phyloP scores from a whole-genome alignment of 2,113 vertebrate species.

The Ailuropoda melanoleuca region DNA sequence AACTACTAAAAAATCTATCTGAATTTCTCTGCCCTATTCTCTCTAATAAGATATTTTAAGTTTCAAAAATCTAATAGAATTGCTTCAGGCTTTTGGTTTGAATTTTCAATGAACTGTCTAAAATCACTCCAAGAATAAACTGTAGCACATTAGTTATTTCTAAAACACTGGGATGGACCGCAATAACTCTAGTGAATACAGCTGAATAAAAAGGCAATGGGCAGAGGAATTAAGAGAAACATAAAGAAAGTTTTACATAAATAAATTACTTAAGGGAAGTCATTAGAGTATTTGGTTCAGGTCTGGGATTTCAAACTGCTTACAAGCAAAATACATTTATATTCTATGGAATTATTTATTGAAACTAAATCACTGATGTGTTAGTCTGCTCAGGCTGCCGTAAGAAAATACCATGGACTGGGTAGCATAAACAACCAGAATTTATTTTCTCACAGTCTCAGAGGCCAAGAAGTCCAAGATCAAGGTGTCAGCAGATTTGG shows the following conservation, averaged over 20 bases:
- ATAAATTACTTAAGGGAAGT: background rate
- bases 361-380: background rate
- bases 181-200: background rate
- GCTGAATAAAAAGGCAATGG: background rate
- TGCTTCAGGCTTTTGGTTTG: constrained; percentile 25
- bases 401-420: background rate
- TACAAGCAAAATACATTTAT: constrained; percentile 49
- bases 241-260: background rate
- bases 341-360: background rate
- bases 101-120: constrained; percentile 12
- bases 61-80: constrained; percentile 50
- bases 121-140: constrained; percentile 18
- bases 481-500: background rate
- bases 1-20: background rate
- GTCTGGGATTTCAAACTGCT: constrained; percentile 46
- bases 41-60: constrained; percentile 54
- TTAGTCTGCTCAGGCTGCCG: background rate
- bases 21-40: background rate
- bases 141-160: background rate
- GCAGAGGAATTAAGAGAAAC: background rate
- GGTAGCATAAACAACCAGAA: background rate
- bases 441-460: background rate
- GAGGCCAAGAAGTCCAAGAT: background rate
- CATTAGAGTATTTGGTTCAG: background rate
- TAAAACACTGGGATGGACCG: background rate